These are phyloP conservation scores for Lathamus discolor DNA, from an alignment of 2,113 vertebrate species.

Conservation along the genomic window DNA sequence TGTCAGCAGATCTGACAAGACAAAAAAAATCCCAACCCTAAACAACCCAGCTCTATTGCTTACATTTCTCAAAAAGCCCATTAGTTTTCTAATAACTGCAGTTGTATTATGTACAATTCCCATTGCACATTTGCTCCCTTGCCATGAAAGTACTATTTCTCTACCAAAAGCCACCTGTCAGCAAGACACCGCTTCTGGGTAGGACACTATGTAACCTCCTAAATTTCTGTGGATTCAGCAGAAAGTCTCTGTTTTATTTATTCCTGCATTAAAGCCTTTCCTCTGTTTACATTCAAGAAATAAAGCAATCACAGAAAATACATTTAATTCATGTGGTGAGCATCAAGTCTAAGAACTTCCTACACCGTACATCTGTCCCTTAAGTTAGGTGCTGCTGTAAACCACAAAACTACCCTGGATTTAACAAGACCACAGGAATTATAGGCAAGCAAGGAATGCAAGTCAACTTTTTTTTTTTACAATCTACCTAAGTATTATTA, in stretches of 20 bases:
- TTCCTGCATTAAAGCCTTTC: background rate
- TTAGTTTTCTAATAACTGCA: background rate
- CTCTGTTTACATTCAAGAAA: background rate
- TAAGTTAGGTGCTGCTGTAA: background rate
- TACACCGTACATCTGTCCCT: background rate
- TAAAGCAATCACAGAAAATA: background rate
- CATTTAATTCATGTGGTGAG: background rate
- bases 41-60: background rate
- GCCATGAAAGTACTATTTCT: background rate
- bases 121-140: background rate
- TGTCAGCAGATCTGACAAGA: background rate
- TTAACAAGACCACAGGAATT: background rate
- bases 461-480: background rate
- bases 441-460: background rate
- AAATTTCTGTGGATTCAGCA: background rate
- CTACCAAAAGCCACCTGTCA: background rate
- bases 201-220: background rate
- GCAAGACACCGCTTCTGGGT: background rate
- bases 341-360: background rate
- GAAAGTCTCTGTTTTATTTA: background rate
- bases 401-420: background rate
- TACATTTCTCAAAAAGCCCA: background rate
- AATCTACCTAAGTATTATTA: background rate
- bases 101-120: background rate
- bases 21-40: background rate